phyloP scores from a whole-genome alignment of 1,140 invertebrate genomes.

The Drosophila guanche region DNA sequence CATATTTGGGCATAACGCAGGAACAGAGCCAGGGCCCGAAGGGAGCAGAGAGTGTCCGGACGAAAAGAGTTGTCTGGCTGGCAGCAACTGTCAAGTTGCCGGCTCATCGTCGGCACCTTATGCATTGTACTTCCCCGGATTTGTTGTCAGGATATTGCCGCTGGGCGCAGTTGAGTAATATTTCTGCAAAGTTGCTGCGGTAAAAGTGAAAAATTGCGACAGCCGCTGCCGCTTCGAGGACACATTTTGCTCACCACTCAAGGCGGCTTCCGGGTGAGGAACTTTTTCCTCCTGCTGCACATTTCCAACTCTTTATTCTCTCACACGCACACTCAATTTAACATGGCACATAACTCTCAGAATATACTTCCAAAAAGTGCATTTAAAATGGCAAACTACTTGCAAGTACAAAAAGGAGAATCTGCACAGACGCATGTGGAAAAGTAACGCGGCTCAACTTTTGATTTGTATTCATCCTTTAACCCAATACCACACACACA shows the following conservation, averaged over 20 bases:
- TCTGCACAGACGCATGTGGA: constrained; percentile 17
- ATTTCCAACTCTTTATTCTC: constrained; percentile 39
- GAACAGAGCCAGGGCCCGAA: not conserved
- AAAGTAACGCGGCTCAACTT: too few species aligned
- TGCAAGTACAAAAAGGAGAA: constrained; percentile 11
- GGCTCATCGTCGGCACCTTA: constrained; percentile 73
- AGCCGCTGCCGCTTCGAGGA: constrained; percentile 21
- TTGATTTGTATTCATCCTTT: too few species aligned
- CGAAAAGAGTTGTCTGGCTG: constrained; percentile 49
- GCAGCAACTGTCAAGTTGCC: constrained; percentile 69
- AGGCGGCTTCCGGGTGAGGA: constrained; percentile 22
- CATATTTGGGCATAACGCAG: constrained; percentile 34
- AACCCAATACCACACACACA: not conserved
- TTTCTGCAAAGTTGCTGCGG: constrained; percentile 77
- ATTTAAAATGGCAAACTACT: constrained; percentile 41
- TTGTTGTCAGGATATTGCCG: constrained; percentile 77
- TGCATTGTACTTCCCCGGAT: constrained; percentile 64
- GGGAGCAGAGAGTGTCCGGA: not conserved
- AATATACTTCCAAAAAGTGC: constrained; percentile 41
- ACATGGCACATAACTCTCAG: constrained; percentile 58
- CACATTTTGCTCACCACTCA: constrained; percentile 50
- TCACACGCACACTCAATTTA: constrained; percentile 64
- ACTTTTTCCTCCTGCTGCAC: constrained; percentile 20
- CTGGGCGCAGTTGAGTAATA: constrained; percentile 66
- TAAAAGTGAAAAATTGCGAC: constrained; percentile 79